A percentile compares a stretch with the other conserved stretches of the same genome.
Conservation (phyloP, 2,797 vertebrate genomes). For the Paramormyrops hopkinsi region DNA sequence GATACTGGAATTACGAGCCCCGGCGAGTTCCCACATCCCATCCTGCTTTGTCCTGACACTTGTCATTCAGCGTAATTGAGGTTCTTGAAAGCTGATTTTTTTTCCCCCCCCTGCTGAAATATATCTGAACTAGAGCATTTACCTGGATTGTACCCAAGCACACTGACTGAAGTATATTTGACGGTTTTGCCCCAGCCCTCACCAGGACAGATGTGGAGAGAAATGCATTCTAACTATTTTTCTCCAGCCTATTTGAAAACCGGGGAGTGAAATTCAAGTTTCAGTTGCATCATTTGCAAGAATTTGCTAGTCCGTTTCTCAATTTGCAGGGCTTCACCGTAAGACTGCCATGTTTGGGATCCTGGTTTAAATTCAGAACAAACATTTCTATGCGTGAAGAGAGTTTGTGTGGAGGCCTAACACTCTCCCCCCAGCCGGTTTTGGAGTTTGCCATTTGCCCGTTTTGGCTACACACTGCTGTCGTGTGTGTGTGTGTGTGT, state of each 20-base stretch:
- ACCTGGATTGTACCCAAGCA: not conserved
- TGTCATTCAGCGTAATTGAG: conserved; percentile 1
- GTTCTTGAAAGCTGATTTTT: not conserved
- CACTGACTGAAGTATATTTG: not conserved
- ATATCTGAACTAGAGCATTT: not conserved
- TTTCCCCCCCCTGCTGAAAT: not conserved
- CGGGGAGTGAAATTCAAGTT: not conserved
- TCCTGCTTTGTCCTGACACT: not conserved
- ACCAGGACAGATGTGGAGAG: not conserved
- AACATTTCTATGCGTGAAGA: not conserved
- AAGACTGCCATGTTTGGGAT: not conserved
- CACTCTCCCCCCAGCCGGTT: not conserved
- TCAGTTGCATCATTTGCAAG: not conserved
- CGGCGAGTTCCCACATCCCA: not conserved
- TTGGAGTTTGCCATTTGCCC: not conserved
- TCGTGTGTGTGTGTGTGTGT: not conserved
- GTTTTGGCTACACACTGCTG: not conserved
- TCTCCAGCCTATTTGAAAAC: not conserved
- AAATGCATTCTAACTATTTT: not conserved
- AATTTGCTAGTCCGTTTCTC: not conserved
- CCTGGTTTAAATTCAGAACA: not conserved
- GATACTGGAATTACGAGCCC: not conserved
- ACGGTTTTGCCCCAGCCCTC: not conserved
- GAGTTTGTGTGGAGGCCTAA: not conserved
- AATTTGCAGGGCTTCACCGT: not conserved